Evolutionary conservation across 2,113 vertebrate genomes (phyloP).

Genomic region (Sander vitreus): DNA sequence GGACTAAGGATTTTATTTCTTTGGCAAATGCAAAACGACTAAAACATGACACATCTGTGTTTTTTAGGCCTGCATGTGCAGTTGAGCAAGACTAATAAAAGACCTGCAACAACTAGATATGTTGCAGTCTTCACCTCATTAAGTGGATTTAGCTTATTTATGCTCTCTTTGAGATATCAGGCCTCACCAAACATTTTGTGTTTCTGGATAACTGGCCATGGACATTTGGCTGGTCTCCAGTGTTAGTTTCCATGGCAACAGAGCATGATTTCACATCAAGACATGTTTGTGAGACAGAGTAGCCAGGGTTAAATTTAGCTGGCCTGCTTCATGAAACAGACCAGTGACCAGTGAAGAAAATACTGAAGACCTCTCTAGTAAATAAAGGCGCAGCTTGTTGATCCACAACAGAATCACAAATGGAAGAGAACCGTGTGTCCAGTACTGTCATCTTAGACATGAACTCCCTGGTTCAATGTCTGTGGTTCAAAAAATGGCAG

Average conservation of each 20-base stretch:
- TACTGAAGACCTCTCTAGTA: no score
- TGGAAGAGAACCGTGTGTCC: conserved; percentile 19
- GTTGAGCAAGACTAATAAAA: no score
- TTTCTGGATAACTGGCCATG: conserved; percentile 3
- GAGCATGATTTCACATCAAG: background rate
- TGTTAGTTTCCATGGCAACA: conserved; percentile 24
- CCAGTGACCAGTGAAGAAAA: background rate
- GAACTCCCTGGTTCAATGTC: conserved; percentile 13
- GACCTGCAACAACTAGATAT: background rate
- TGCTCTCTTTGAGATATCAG: background rate
- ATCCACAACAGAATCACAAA: conserved; percentile 31
- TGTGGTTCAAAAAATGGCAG: conserved; percentile 10
- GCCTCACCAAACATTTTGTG: background rate
- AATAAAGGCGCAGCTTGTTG: conserved; percentile 3
- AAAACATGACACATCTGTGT: no score
- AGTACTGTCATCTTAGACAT: conserved; percentile 24
- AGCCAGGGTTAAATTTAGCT: background rate
- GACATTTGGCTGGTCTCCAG: conserved; percentile 1
- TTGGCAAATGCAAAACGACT: no score
- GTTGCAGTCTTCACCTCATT: background rate
- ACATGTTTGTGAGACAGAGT: background rate
- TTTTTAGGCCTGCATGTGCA: no score
- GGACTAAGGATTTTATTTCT: no score
- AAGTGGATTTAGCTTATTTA: background rate
- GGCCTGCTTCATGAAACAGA: background rate